Evolutionary conservation across 1,140 invertebrate genomes (phyloP), one percentile per base, ranked within the genome.

Genomic region (Tenebrio molitor): DNA sequence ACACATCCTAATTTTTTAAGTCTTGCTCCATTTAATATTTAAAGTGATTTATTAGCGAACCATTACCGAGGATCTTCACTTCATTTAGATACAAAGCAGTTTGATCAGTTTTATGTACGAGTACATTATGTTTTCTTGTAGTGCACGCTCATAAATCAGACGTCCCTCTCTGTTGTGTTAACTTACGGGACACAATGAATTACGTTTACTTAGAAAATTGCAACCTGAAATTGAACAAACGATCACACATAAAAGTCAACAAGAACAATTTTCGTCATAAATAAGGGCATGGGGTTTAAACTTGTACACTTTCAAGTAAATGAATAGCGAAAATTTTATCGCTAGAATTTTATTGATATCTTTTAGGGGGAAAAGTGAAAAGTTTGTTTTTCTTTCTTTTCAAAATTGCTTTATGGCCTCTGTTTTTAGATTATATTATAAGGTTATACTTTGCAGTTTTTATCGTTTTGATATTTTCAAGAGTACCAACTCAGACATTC

Each of bases 201-300:
- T 58, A 58, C 50, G 50, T 58, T 58, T 58, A 58, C 50, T 58
- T 58, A 58, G 23, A 58, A 58, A 58, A 58, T 29, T 58, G 50
- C 36, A 29, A 58, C 19, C 19, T 4, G 10, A 21, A 23, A 19
- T n/a, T 50, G 44, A 50, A 50, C n/a, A 41, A 41, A 41, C 36
- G 2, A 12, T 41, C 12, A 41, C 36, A 41, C 0, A 4, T 33
- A 4, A 33, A 4, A 33, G 29, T 33, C 29, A 33, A 33, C 4
- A 4, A 10, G 29, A 33, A 33, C 10, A 33, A 33, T 33, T 10
- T 33, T 33, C 10, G 10, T 33, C 29, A 10, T 33, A 33, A 33
- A 33, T 33, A 33, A 33, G 0, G 4, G 10, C 10, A 33, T 10
- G 4, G 29, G n/a, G n/a, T n/a, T n/a, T n/a, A 33, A 33, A 33